Percentiles rank a stretch among this genome's conserved stretches.
These are phyloP conservation scores for Unio delphinus DNA, from an alignment of 2,888 invertebrate genomes.

Conservation along the genomic window DNA sequence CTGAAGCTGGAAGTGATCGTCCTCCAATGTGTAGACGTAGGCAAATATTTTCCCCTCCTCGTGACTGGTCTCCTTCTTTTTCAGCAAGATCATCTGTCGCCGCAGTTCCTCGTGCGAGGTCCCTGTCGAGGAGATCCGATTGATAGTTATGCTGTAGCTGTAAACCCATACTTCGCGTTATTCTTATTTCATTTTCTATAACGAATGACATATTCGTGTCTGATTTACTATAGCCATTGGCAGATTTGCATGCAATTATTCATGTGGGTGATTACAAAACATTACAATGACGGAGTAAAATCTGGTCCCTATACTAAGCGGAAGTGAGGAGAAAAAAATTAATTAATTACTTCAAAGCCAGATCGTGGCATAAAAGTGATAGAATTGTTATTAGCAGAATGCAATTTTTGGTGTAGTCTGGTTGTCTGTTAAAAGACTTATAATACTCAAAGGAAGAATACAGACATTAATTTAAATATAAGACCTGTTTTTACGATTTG, in stretches of 20 bases:
- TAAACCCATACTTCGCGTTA: not conserved
- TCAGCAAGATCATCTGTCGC: constrained; percentile 49
- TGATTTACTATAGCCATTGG: not conserved
- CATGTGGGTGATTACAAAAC: not conserved
- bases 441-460: too few species aligned
- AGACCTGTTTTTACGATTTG: too few species aligned
- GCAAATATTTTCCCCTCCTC: constrained; percentile 65
- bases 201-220: too few species aligned
- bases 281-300: too few species aligned
- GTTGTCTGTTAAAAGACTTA: too few species aligned
- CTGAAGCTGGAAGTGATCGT: constrained; percentile 60
- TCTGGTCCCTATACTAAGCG: too few species aligned
- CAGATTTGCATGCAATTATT: not conserved
- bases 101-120: constrained; percentile 48
- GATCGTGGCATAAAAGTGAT: too few species aligned
- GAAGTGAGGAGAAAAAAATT: too few species aligned
- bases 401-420: too few species aligned
- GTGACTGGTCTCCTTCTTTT: constrained; percentile 49
- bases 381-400: too few species aligned
- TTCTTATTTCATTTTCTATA: not conserved
- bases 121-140: constrained; percentile 31
- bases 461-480: too few species aligned
- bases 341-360: too few species aligned
- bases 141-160: not conserved
- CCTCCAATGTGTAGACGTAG: constrained; percentile 61